Conservation (phyloP, 2,797 vertebrate genomes). For the Babyrousa celebensis region DNA sequence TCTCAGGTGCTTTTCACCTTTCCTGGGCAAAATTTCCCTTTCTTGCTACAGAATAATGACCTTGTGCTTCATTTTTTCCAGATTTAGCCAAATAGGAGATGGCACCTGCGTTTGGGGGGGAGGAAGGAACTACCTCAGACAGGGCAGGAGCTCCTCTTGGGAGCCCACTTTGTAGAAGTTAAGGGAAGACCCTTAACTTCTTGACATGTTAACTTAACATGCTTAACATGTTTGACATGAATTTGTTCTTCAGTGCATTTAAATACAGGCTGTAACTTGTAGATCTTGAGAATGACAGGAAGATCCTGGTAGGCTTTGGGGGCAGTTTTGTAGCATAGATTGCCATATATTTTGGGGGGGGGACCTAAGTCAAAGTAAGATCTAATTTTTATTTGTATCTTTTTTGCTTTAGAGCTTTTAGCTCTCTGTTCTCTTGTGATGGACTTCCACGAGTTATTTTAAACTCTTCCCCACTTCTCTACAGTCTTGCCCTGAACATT, state of each 20-base stretch:
- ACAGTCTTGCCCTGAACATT: background rate
- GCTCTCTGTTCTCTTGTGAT: background rate
- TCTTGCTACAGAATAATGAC: background rate
- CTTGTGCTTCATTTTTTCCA: background rate
- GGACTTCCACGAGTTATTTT: constrained; percentile 31
- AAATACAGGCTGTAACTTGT: background rate
- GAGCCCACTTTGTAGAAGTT: background rate
- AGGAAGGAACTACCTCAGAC: background rate
- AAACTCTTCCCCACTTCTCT: background rate
- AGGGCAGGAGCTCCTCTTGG: background rate
- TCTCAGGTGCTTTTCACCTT: background rate
- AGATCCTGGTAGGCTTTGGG: constrained; percentile 23
- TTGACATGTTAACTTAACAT: too few relatives aligned
- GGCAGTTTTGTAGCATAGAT: constrained; percentile 29
- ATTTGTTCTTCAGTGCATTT: constrained; percentile 36
- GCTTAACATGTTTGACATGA: background rate
- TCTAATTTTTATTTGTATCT: background rate
- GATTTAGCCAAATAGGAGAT: constrained; percentile 18
- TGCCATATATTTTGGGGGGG: background rate
- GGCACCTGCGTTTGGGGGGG: background rate
- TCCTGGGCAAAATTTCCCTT: background rate
- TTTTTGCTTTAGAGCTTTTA: background rate
- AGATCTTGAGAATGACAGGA: constrained; percentile 13
- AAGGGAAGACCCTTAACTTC: constrained; percentile 1
- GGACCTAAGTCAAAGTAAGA: constrained; percentile 12